Evolutionary conservation across 2,888 invertebrate genomes (phyloP).

Genomic region (Cryptophagus acutangulus): DNA sequence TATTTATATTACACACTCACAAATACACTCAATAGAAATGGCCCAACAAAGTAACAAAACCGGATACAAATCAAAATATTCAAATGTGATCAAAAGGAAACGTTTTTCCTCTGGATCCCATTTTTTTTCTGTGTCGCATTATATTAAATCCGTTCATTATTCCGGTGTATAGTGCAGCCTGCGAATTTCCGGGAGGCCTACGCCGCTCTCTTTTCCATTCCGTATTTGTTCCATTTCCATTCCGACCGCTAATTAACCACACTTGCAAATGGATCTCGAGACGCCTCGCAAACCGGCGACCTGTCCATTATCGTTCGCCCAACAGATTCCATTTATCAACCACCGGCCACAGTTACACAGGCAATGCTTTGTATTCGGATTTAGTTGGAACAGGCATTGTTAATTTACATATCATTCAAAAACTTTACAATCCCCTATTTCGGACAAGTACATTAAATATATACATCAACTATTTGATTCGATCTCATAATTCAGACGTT

Average conservation of each 20-base stretch:
- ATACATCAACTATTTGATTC: no score
- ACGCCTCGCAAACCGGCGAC: constrained; percentile 23
- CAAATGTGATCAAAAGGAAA: constrained; percentile 31
- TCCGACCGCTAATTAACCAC: constrained; percentile 34
- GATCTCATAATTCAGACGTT: no score
- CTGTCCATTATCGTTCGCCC: constrained; percentile 29
- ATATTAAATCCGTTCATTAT: constrained; percentile 19
- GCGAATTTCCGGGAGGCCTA: constrained; percentile 21
- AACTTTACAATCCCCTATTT: constrained; percentile 1
- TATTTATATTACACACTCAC: constrained; percentile 26
- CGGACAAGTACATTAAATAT: no score
- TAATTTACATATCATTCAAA: constrained; percentile 8
- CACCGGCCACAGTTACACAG: constrained; percentile 14
- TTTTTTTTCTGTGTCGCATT: constrained; percentile 21
- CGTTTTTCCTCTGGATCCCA: constrained; percentile 23
- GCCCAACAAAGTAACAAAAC: constrained; percentile 23
- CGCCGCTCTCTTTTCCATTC: constrained; percentile 17
- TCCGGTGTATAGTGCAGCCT: no score
- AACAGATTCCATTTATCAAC: constrained; percentile 28
- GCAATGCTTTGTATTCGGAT: constrained; percentile 5
- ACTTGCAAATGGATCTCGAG: constrained; percentile 33
- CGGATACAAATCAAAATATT: constrained; percentile 33
- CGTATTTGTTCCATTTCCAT: constrained; percentile 20
- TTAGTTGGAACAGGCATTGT: constrained; percentile 6
- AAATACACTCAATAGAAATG: constrained; percentile 25